These are phyloP conservation scores for Diadema setosum DNA, from an alignment of 35 echinoderm and acorn worm genomes.

Conservation along the genomic window DNA sequence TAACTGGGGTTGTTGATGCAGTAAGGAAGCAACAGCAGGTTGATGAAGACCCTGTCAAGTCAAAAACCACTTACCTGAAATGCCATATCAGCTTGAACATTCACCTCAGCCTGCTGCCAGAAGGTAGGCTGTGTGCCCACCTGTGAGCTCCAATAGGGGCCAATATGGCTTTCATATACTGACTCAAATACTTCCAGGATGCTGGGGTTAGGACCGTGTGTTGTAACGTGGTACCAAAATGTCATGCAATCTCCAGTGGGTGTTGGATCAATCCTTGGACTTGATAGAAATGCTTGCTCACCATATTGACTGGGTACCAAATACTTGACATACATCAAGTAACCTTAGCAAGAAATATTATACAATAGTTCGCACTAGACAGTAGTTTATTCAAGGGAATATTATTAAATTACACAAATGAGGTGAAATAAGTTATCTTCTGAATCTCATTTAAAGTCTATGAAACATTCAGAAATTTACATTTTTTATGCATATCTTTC, in stretches of 20 bases:
- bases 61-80: neutral
- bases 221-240: conserved; percentile 46
- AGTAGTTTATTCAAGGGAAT: too few relatives aligned
- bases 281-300: conserved; percentile 17
- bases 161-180: neutral
- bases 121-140: neutral
- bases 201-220: neutral
- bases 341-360: too few relatives aligned
- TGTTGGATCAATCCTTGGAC: conserved; percentile 3
- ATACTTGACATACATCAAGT: too few relatives aligned
- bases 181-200: neutral
- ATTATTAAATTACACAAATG: too few relatives aligned
- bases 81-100: neutral
- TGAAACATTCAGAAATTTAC: too few relatives aligned
- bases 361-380: too few relatives aligned
- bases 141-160: neutral
- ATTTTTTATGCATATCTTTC: too few relatives aligned
- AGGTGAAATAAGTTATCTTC: too few relatives aligned
- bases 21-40: neutral
- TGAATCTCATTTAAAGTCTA: too few relatives aligned
- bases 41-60: neutral
- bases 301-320: too few relatives aligned
- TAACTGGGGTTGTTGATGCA: too few relatives aligned
- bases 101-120: neutral
- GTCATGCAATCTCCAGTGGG: conserved; percentile 13